Conservation (phyloP, 1,140 invertebrate species). For the Melipona quadrifasciata region DNA sequence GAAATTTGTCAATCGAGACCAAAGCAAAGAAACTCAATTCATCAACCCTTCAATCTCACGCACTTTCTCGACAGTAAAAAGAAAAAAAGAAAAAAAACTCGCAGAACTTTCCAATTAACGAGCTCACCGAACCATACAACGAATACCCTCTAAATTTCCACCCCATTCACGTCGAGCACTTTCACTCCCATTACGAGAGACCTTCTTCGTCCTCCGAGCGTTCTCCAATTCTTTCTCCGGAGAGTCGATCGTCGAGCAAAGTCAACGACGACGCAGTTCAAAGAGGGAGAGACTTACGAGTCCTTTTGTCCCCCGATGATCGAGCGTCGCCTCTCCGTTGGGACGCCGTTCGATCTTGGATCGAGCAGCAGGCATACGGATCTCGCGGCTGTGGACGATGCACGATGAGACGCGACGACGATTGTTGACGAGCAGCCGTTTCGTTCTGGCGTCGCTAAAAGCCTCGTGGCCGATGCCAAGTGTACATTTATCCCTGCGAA, state of each 20-base stretch:
- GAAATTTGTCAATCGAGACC: not conserved
- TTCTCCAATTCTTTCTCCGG: too few species aligned
- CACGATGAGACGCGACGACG: constrained; percentile 27
- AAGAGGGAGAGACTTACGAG: constrained; percentile 46
- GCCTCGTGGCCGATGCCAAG: constrained; percentile 62
- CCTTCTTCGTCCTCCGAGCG: not conserved
- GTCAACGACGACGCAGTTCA: not conserved
- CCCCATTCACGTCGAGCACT: not conserved
- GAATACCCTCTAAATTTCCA: not conserved
- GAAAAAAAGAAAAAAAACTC: not conserved
- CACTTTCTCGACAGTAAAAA: not conserved
- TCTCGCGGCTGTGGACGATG: constrained; percentile 4
- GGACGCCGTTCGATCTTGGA: not conserved
- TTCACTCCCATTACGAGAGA: not conserved
- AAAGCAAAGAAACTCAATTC: not conserved
- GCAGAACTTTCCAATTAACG: not conserved
- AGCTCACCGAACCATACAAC: not conserved
- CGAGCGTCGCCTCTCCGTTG: not conserved
- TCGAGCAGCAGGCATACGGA: not conserved
- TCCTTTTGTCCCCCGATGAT: not conserved
- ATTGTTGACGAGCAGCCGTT: constrained; percentile 45
- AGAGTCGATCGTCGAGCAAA: not conserved
- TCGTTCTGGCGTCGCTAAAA: constrained; percentile 64
- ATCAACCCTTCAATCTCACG: not conserved
- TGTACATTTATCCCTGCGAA: constrained; percentile 68